Base-by-base conservation (phyloP, 2,888 invertebrate genomes). In the Miltochrista miniata region DNA sequence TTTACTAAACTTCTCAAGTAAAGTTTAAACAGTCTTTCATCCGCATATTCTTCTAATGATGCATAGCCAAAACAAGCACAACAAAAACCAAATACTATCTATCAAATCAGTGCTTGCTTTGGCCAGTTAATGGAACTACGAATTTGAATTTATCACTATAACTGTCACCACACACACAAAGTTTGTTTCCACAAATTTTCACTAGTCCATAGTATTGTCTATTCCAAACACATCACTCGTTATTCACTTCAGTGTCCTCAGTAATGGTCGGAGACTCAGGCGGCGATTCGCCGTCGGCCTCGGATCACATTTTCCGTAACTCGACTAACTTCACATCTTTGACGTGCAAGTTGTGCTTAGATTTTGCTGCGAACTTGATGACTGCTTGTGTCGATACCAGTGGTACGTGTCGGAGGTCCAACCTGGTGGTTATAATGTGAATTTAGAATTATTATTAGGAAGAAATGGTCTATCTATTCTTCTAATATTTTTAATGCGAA, bases 351-450 rank as follows among this genome's bases (percentile, higher is more conserved):
- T 96, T 95, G 80, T 95, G 95, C 74, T 95, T 95, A 56, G 96
- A 96, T 70, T 95, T 95, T 56, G 95, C 96, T 1, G 96, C 96
- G 76, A 96, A 97, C 73, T 96, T 96, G 72, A 96, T 96, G 34
- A 97, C 94, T 11, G 96, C 95, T 71, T 96, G 96, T 2, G 96
- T 96, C 3, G 96, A 95, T 36, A 97, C 95, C 70, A 95, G 95
- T 7, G 95, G 94, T 34, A 96, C 95, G 74, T 96, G 96, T 79
- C 96, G 93, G 64, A 97, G 92, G 76, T 97, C 96, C 73, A 97
- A 82, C 69, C 95, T 93, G 66, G 88, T 7, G n/a, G 33, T 29
- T 36, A n/a, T 9, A 45, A 15, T 31, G 24, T 11, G 13, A 13
- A 0, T 49, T 13, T 13, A n/a, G 13, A 7, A 7, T 12, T 12